Percentiles rank a stretch among this genome's conserved stretches.
These are phyloP conservation scores for Ceryle rudis DNA, from an alignment of 2,797 vertebrate genomes.

Conservation along the genomic window DNA sequence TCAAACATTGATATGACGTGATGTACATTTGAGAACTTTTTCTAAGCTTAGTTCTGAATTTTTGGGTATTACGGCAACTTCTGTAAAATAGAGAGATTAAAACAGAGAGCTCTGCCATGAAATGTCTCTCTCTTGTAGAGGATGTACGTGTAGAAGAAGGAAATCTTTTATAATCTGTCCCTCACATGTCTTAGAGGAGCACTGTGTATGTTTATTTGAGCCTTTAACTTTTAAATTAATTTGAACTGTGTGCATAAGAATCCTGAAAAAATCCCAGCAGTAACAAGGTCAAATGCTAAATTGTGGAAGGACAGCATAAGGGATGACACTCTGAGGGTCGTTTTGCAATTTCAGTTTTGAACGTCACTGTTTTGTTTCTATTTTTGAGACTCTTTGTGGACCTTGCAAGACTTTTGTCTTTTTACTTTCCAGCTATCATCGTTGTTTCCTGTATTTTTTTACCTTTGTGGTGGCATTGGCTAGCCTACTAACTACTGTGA, in stretches of 20 bases:
- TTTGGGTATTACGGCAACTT: neutral
- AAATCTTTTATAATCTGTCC: neutral
- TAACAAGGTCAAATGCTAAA: neutral
- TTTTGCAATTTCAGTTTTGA: neutral
- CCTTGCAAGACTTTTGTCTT: neutral
- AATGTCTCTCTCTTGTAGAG: neutral
- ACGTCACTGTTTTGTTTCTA: neutral
- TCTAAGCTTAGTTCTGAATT: neutral
- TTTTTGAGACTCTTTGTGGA: neutral
- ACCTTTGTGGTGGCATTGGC: neutral
- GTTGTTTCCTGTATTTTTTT: neutral
- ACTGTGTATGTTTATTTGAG: neutral
- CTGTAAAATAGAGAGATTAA: neutral
- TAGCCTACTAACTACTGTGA: neutral
- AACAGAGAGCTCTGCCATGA: neutral
- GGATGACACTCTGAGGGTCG: neutral
- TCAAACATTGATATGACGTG: neutral
- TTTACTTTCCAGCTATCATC: accelerated
- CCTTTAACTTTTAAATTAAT: neutral
- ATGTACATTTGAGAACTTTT: neutral
- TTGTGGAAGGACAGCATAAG: neutral
- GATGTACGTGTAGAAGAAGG: accelerated
- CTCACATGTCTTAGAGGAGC: neutral
- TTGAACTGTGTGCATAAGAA: neutral
- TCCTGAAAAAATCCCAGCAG: neutral